phyloP scores from a whole-genome alignment of 2,888 invertebrate species.

The Hydrotaea cyrtoneurina region DNA sequence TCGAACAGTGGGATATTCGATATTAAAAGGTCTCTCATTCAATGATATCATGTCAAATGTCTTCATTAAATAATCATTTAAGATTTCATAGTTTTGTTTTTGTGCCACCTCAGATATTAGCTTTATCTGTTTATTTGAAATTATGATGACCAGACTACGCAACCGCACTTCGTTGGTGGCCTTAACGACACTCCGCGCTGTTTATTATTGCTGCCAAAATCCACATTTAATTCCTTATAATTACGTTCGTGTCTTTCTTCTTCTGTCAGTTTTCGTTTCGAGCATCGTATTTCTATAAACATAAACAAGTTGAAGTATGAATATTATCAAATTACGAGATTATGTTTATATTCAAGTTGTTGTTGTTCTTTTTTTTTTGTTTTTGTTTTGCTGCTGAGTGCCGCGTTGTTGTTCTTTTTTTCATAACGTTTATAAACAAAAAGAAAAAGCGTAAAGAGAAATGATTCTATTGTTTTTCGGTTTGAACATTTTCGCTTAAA shows the following conservation, averaged over 20 bases:
- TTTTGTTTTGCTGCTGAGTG: not conserved
- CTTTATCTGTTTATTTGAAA: not conserved
- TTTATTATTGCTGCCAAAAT: constrained; percentile 40
- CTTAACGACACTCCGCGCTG: constrained; percentile 34
- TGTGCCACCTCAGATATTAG: not conserved
- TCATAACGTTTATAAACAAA: constrained; percentile 10
- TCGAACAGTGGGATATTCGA: not conserved
- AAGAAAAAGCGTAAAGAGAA: not conserved
- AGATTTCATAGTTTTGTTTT: too few species aligned
- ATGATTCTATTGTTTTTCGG: constrained; percentile 13
- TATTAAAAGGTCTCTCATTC: too few species aligned
- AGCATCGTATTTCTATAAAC: constrained; percentile 40
- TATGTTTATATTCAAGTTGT: constrained; percentile 50
- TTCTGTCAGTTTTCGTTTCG: constrained; percentile 8
- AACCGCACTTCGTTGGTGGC: constrained; percentile 54
- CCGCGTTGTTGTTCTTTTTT: not conserved
- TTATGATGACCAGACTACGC: not conserved
- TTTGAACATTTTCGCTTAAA: constrained; percentile 42
- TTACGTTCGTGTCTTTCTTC: constrained; percentile 30
- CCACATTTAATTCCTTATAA: constrained; percentile 61
- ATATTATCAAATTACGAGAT: constrained; percentile 65
- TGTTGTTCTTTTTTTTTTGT: not conserved
- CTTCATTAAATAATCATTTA: too few species aligned
- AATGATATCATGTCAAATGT: too few species aligned
- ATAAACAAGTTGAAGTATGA: constrained; percentile 63